These are phyloP conservation scores for Meta bourneti DNA, from an alignment of 2,888 invertebrate genomes.

Conservation along the genomic window DNA sequence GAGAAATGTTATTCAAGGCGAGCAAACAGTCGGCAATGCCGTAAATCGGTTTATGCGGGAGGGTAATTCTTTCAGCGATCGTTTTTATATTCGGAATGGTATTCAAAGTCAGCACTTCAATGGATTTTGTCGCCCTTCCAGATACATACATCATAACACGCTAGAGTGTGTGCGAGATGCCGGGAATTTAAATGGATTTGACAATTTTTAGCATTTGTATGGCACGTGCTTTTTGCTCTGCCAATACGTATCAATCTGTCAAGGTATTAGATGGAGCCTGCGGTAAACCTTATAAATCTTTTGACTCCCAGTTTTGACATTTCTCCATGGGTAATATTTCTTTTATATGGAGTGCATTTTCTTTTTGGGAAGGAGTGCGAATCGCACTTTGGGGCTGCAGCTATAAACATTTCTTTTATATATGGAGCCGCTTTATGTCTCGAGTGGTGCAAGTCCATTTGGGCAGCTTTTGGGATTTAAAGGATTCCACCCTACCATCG, in stretches of 20 bases:
- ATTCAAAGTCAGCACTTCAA: slow-evolving; percentile 69
- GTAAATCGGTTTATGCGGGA: slow-evolving; percentile 74
- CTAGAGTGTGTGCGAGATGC: slow-evolving; percentile 35
- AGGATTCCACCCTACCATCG: not conserved
- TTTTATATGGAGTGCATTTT: slow-evolving; percentile 33
- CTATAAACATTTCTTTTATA: slow-evolving; percentile 51
- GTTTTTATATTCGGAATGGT: slow-evolving; percentile 66
- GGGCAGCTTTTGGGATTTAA: slow-evolving; percentile 9
- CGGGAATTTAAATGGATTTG: slow-evolving; percentile 72
- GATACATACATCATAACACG: slow-evolving; percentile 70
- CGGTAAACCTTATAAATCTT: slow-evolving; percentile 64
- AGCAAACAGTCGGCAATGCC: slow-evolving; percentile 67
- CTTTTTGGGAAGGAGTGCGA: slow-evolving; percentile 19
- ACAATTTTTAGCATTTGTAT: slow-evolving; percentile 72
- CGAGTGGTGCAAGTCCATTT: slow-evolving; percentile 22
- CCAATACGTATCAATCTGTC: slow-evolving; percentile 71
- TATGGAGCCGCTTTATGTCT: not conserved
- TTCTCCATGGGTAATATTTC: slow-evolving; percentile 52
- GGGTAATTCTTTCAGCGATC: slow-evolving; percentile 67
- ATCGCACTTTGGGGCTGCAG: slow-evolving; percentile 27
- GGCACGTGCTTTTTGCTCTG: slow-evolving; percentile 67
- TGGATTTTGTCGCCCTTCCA: slow-evolving; percentile 56
- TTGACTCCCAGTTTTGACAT: slow-evolving; percentile 60
- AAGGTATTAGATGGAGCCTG: slow-evolving; percentile 62
- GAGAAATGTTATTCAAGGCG: slow-evolving; percentile 68